Conservation (phyloP, 2,113 vertebrate genomes). For the Rhynchomys soricoides region DNA sequence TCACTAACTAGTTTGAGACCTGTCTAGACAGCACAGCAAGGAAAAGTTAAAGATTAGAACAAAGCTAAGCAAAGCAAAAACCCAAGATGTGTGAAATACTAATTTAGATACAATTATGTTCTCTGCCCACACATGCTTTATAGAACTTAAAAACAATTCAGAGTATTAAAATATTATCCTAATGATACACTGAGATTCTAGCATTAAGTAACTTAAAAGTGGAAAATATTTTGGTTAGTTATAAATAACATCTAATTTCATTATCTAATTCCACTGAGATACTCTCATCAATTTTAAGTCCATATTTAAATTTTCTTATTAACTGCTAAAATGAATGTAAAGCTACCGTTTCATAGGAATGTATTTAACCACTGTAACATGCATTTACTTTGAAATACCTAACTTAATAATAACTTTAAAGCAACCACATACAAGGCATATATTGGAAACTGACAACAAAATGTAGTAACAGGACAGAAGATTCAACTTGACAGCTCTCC, state of each 20-base stretch:
- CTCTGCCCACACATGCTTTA: background rate
- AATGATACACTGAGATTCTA: conserved; percentile 35
- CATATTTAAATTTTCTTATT: background rate
- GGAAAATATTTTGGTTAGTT: conserved; percentile 19
- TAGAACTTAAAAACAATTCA: background rate
- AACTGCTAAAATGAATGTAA: background rate
- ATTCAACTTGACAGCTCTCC: background rate
- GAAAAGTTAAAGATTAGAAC: background rate
- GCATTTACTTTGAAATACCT: background rate
- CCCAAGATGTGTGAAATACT: background rate
- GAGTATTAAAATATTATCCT: conserved; percentile 36
- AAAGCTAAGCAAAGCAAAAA: background rate
- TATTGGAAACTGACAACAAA: background rate
- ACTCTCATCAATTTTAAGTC: background rate
- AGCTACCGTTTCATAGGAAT: background rate
- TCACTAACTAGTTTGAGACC: background rate
- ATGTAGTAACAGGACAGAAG: background rate
- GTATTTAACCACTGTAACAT: background rate
- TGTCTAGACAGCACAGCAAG: background rate
- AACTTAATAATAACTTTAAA: background rate
- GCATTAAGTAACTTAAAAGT: conserved; percentile 31
- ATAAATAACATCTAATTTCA: background rate
- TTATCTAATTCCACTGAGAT: conserved; percentile 20
- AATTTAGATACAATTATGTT: conserved; percentile 11
- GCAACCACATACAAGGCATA: background rate